Conservation (phyloP, 2,888 invertebrate species). For the Ditula angustiorana region DNA sequence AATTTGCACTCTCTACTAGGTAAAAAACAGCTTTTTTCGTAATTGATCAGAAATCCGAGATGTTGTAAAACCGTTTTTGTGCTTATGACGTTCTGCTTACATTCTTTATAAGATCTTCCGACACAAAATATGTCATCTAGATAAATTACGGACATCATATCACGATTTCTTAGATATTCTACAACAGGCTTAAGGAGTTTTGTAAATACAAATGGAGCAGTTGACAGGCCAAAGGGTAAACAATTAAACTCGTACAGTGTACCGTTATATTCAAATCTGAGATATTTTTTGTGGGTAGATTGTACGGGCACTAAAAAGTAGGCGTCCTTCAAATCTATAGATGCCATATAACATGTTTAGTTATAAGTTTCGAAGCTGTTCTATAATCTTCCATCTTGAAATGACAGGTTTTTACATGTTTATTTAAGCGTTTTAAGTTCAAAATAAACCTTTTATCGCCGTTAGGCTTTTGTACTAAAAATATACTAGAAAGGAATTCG, state of each 20-base stretch:
- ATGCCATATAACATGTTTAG: not conserved
- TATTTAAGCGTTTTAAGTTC: not conserved
- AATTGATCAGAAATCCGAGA: constrained; percentile 15
- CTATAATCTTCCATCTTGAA: constrained; percentile 4
- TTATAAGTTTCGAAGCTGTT: not conserved
- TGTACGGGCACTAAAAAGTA: not conserved
- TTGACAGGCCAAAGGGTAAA: constrained; percentile 9
- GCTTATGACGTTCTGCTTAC: not conserved
- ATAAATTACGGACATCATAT: not conserved
- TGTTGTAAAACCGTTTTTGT: not conserved
- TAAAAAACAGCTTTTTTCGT: constrained; percentile 10
- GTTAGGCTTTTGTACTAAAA: not conserved
- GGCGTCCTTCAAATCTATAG: not conserved
- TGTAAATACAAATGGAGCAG: constrained; percentile 24
- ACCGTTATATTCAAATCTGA: not conserved
- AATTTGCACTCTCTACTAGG: constrained; percentile 10
- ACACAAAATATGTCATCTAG: constrained; percentile 5
- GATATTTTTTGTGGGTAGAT: not conserved
- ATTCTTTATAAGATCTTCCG: not conserved
- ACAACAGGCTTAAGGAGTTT: constrained; percentile 28
- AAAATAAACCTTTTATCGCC: not conserved
- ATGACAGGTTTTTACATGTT: not conserved
- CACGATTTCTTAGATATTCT: not conserved
- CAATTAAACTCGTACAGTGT: not conserved
- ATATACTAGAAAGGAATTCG: not conserved